Evolutionary conservation across 2,113 vertebrate genomes (phyloP).

Genomic region (Turnix velox): DNA sequence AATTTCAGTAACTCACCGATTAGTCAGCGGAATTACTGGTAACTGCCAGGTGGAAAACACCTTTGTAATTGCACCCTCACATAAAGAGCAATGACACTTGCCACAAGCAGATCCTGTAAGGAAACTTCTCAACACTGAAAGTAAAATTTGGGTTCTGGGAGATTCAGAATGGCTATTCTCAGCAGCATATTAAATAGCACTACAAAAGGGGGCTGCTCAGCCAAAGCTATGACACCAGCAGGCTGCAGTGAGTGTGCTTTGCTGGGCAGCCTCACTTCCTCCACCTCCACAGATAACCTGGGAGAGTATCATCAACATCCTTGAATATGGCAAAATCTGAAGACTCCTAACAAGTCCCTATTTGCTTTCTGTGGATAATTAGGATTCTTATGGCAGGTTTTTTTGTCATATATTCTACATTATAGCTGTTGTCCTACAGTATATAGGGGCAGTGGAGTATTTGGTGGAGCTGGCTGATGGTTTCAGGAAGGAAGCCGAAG

Average conservation of each 20-base stretch:
- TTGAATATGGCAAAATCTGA: neutral
- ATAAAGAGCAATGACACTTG: neutral
- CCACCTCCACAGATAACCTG: neutral
- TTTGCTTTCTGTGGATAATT: neutral
- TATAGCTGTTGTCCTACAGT: neutral
- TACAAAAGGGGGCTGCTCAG: neutral
- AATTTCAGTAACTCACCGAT: neutral
- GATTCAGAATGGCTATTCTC: neutral
- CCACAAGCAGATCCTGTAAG: neutral
- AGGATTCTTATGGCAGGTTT: neutral
- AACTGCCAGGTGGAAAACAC: neutral
- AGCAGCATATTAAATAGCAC: neutral
- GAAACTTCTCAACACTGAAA: neutral
- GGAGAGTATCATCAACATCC: neutral
- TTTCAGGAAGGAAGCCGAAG: neutral
- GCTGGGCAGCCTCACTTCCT: neutral
- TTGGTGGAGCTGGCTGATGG: neutral
- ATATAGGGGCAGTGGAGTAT: neutral
- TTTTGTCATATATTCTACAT: neutral
- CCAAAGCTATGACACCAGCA: neutral
- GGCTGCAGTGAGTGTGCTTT: neutral
- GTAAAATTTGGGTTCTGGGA: neutral
- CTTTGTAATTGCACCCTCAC: neutral
- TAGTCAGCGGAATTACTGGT: constrained; percentile 3
- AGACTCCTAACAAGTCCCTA: neutral